phyloP scores from a whole-genome alignment of 2,797 vertebrate genomes.

The Calcarius lapponicus region DNA sequence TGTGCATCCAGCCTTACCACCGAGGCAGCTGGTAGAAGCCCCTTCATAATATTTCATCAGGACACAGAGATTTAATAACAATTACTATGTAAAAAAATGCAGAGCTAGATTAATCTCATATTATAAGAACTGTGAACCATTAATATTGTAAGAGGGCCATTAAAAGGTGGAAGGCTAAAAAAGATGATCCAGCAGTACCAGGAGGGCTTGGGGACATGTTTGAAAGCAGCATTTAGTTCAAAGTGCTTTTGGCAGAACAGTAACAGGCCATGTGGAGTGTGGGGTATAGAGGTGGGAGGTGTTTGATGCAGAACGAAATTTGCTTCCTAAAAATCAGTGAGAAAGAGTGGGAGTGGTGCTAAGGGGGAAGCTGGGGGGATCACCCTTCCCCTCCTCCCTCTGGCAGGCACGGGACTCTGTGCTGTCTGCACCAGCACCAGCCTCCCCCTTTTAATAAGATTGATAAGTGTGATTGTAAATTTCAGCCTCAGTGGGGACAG shows the following conservation, averaged over 20 bases:
- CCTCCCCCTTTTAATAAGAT: neutral
- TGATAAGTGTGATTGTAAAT: neutral
- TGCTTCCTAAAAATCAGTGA: neutral
- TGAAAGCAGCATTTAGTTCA: neutral
- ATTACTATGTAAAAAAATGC: neutral
- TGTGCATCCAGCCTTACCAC: neutral
- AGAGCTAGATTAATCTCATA: neutral
- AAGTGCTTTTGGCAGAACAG: neutral
- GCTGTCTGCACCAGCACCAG: neutral
- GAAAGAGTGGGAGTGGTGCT: neutral
- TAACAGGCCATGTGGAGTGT: neutral
- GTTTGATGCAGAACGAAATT: neutral
- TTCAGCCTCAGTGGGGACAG: neutral
- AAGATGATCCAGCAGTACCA: neutral
- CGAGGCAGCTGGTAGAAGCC: neutral
- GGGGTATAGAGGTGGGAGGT: accelerated
- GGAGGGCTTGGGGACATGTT: neutral
- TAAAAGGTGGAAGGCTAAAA: neutral
- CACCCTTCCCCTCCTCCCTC: neutral
- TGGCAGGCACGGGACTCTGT: accelerated
- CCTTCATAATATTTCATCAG: neutral
- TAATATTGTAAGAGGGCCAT: neutral
- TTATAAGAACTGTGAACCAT: neutral
- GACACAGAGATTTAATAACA: neutral
- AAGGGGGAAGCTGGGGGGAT: neutral